A percentile compares a stretch with the other conserved stretches of the same genome.
These are phyloP conservation scores for Drosophila watanabei DNA, from an alignment of 1,140 invertebrate species.

Conservation along the genomic window DNA sequence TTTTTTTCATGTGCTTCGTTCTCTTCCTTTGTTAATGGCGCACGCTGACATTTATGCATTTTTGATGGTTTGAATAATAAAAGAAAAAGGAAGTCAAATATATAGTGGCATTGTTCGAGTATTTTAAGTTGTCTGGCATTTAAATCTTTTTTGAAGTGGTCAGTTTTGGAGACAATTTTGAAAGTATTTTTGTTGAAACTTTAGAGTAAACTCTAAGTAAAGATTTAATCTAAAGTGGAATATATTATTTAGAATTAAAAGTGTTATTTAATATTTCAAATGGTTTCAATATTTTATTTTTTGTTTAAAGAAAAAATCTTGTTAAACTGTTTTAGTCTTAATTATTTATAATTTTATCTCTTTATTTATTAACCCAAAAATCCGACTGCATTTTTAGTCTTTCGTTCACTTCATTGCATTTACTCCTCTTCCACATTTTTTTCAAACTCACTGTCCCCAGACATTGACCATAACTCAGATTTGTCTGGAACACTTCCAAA, in stretches of 20 bases:
- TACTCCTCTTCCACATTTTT: background rate
- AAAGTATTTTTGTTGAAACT: background rate
- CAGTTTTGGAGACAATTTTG: background rate
- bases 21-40: slow-evolving; percentile 31
- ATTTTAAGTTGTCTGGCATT: slow-evolving; percentile 11
- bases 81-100: background rate
- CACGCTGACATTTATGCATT: slow-evolving; percentile 76
- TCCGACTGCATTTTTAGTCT: background rate
- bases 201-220: background rate
- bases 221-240: no score
- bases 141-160: slow-evolving; percentile 12
- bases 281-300: background rate
- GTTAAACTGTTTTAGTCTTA: background rate
- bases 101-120: slow-evolving; percentile 13
- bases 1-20: slow-evolving; percentile 12
- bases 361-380: background rate
- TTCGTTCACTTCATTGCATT: background rate
- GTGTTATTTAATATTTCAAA: background rate
- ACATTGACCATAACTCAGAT: slow-evolving; percentile 24
- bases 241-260: background rate
- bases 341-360: background rate
- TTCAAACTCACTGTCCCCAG: slow-evolving; percentile 7
- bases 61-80: slow-evolving; percentile 66
- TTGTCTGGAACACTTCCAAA: slow-evolving; percentile 23
- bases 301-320: fast-evolving